Conservation (phyloP, 2,888 invertebrate genomes). For the Blastobasis adustella region DNA sequence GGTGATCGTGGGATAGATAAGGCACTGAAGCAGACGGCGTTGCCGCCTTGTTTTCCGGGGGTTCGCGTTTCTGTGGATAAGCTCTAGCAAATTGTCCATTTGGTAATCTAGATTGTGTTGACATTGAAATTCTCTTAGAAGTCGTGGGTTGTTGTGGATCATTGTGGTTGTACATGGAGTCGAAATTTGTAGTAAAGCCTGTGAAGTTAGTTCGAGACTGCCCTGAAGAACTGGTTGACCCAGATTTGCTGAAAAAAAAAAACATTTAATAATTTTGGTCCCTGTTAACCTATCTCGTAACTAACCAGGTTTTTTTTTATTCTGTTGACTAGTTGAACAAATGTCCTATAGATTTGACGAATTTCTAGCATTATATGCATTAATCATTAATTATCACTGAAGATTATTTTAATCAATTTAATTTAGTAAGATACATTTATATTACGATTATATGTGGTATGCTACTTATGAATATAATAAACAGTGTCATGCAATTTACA, state of each 20-base stretch:
- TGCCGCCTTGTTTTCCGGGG: constrained; percentile 37
- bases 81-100: constrained; percentile 61
- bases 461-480: too few species aligned
- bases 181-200: constrained; percentile 61
- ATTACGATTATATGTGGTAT: too few species aligned
- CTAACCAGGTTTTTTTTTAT: too few species aligned
- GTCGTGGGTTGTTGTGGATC: constrained; percentile 48
- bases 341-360: too few species aligned
- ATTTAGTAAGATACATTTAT: too few species aligned
- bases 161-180: constrained; percentile 60
- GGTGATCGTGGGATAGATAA: constrained; percentile 63
- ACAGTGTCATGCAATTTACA: too few species aligned
- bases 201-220: constrained; percentile 67
- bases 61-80: constrained; percentile 45
- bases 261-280: too few species aligned
- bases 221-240: constrained; percentile 60
- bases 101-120: constrained; percentile 44
- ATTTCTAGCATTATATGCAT: too few species aligned
- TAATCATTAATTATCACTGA: too few species aligned
- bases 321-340: too few species aligned
- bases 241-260: constrained; percentile 59
- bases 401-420: too few species aligned
- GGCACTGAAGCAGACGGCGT: constrained; percentile 39
- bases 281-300: too few species aligned
- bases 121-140: constrained; percentile 55